Conservation (phyloP, 2,113 vertebrate genomes). For the Melanostigma gelatinosum region DNA sequence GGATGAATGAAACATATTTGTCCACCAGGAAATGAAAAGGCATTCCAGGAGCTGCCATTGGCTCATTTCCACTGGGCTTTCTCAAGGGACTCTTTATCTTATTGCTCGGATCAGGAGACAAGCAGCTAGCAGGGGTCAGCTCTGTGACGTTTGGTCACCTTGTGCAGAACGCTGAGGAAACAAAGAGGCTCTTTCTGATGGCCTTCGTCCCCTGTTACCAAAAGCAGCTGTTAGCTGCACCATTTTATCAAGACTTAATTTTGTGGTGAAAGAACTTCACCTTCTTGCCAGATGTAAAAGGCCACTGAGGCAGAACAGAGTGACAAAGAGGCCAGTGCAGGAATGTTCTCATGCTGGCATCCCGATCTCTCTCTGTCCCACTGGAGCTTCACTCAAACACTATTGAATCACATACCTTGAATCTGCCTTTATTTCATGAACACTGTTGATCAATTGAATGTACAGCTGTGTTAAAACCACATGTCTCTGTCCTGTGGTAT, state of each 20-base stretch:
- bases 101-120: constrained; percentile 52
- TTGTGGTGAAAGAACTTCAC: constrained; percentile 80
- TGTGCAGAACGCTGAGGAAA: constrained; percentile 36
- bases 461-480: not conserved
- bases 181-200: constrained; percentile 69
- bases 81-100: constrained; percentile 74
- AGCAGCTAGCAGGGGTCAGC: constrained; percentile 48
- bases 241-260: constrained; percentile 80
- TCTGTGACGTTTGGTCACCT: constrained; percentile 38
- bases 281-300: constrained; percentile 72
- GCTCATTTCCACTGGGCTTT: constrained; percentile 53
- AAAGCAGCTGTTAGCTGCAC: constrained; percentile 66
- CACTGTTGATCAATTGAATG: not conserved
- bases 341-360: constrained; percentile 82
- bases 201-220: constrained; percentile 26
- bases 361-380: constrained; percentile 4
- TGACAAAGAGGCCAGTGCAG: constrained; percentile 68
- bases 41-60: constrained; percentile 67
- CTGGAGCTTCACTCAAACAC: not conserved
- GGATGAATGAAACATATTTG: constrained; percentile 58
- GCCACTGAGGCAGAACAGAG: constrained; percentile 77
- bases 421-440: not conserved
- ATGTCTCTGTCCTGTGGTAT: not conserved
- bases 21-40: constrained; percentile 61
- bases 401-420: not conserved